phyloP scores from a whole-genome alignment of 2,797 vertebrate genomes.

The Salmo trutta region DNA sequence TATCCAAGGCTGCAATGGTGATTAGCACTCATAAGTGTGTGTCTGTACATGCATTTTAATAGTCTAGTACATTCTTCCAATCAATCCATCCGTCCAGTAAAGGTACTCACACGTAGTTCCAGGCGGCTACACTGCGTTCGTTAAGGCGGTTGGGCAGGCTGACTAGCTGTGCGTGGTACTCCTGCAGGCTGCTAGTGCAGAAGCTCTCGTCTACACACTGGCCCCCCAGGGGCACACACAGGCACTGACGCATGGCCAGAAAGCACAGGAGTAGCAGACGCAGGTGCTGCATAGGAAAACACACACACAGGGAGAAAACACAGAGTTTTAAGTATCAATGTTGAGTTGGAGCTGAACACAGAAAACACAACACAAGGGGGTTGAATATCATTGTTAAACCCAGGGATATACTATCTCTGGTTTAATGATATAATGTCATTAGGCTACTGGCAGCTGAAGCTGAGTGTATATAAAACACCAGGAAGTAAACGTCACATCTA shows the following conservation, averaged over 20 bases:
- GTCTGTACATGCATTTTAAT: too few relatives aligned
- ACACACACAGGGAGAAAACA: background rate
- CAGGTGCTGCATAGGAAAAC: background rate
- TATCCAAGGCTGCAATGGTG: too few relatives aligned
- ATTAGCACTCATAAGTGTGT: too few relatives aligned
- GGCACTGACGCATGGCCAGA: constrained; percentile 54
- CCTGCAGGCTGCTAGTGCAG: constrained; percentile 68
- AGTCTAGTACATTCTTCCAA: background rate
- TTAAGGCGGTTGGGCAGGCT: constrained; percentile 72
- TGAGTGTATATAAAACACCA: too few relatives aligned
- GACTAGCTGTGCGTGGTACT: constrained; percentile 69
- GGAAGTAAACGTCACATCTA: too few relatives aligned
- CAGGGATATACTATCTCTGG: too few relatives aligned
- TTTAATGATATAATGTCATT: too few relatives aligned
- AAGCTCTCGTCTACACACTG: constrained; percentile 72
- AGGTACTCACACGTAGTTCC: constrained; percentile 77
- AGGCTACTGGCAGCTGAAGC: too few relatives aligned
- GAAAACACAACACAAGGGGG: background rate
- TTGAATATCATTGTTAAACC: too few relatives aligned
- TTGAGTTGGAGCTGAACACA: background rate
- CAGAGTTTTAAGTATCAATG: background rate
- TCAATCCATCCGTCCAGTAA: background rate
- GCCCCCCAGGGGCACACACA: constrained; percentile 53
- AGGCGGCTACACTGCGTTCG: constrained; percentile 77
- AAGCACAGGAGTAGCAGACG: constrained; percentile 57